phyloP scores from a whole-genome alignment of 1,140 invertebrate species.

The Sogatella furcifera region DNA sequence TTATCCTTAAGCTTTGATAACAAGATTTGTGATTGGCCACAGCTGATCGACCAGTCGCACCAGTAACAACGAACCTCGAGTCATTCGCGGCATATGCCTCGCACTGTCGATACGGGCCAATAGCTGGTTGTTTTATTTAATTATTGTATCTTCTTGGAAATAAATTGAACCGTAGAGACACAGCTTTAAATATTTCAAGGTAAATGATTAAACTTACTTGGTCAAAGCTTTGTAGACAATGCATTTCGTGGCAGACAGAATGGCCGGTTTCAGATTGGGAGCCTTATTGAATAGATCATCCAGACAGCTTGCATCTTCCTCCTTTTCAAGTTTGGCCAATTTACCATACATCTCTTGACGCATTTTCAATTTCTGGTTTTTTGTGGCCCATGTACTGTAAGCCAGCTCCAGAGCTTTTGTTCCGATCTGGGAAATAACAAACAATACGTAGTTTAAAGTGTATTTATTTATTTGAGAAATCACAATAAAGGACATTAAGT shows the following conservation, averaged over 20 bases:
- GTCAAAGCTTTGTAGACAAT: not conserved
- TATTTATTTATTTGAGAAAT: no score
- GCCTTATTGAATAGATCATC: not conserved
- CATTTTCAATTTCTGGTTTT: not conserved
- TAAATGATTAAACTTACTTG: not conserved
- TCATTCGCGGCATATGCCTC: no score
- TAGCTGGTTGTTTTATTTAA: no score
- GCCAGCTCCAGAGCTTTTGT: not conserved
- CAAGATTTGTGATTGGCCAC: no score
- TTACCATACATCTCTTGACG: not conserved
- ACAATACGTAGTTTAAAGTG: not conserved
- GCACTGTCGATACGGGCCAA: no score
- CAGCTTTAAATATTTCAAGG: no score
- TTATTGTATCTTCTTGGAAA: no score
- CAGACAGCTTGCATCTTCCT: not conserved
- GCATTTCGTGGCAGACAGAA: not conserved
- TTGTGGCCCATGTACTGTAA: not conserved
- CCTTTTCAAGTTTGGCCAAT: not conserved
- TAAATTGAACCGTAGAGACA: no score
- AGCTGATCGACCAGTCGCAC: no score
- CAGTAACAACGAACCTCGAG: no score
- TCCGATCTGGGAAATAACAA: not conserved
- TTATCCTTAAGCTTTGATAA: no score
- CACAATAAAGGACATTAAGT: no score
- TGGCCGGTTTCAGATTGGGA: not conserved